These are phyloP conservation scores for Monomorium pharaonis DNA, from an alignment of 1,140 invertebrate species.

Conservation along the genomic window DNA sequence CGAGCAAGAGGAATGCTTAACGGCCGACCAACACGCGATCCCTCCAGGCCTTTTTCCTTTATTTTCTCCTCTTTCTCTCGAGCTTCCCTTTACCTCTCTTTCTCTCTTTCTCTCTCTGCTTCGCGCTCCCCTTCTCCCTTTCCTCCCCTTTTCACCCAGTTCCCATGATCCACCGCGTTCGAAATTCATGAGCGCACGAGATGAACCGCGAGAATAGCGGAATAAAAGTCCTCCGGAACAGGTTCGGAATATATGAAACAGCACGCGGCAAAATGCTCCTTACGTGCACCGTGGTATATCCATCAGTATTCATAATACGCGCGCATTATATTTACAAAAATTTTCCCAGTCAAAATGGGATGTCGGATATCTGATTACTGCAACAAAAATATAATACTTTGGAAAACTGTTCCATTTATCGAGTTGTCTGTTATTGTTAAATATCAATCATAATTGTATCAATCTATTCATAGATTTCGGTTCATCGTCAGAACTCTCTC, in stretches of 20 bases:
- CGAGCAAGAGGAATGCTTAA: constrained; percentile 50
- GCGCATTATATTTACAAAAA: not conserved
- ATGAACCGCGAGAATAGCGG: constrained; percentile 34
- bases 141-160: constrained; percentile 48
- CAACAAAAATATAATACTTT: not conserved
- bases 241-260: constrained; percentile 17
- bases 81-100: constrained; percentile 16
- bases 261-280: not conserved
- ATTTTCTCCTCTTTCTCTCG: not conserved
- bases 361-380: not conserved
- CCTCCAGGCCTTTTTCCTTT: constrained; percentile 43
- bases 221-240: constrained; percentile 34
- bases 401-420: not conserved
- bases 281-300: too few relatives aligned
- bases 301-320: not conserved
- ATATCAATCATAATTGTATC: not conserved
- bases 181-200: constrained; percentile 35
- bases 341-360: not conserved
- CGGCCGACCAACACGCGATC: constrained; percentile 59
- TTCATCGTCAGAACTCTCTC: not conserved
- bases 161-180: constrained; percentile 40
- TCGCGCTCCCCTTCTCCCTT: not conserved
- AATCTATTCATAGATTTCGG: not conserved
- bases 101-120: too few relatives aligned
- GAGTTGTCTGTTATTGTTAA: not conserved